Evolutionary conservation across 2,888 invertebrate species (phyloP).

Genomic region (Cephus rjabovi): DNA sequence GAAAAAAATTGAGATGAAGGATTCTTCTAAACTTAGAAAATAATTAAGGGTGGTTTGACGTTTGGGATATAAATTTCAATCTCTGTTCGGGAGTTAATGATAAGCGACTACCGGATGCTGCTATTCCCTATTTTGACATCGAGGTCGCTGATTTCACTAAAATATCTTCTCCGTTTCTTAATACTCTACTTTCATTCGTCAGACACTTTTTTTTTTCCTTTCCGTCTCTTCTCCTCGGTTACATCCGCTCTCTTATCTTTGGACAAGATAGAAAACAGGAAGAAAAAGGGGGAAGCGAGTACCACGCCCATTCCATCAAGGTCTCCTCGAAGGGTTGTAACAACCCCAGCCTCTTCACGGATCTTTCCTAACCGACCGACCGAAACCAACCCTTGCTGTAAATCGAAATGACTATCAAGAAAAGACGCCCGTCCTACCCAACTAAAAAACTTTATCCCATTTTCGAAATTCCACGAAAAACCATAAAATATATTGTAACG

Average conservation of each 20-base stretch:
- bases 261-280: background rate
- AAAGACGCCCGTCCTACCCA: background rate
- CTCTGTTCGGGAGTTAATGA: background rate
- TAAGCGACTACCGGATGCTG: background rate
- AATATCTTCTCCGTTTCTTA: background rate
- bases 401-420: background rate
- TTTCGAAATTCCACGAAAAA: background rate
- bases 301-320: background rate
- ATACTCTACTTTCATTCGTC: background rate
- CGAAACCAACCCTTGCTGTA: background rate
- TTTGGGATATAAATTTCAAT: background rate
- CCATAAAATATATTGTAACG: background rate
- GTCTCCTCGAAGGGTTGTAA: background rate
- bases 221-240: background rate
- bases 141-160: background rate
- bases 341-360: background rate
- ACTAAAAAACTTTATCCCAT: background rate
- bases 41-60: background rate
- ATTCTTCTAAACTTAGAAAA: background rate
- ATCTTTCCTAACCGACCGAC: background rate
- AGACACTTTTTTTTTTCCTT: background rate
- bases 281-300: background rate
- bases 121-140: background rate
- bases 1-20: background rate
- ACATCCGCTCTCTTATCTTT: background rate